These are phyloP conservation scores for Hemistola chrysoprasaria DNA, from an alignment of 2,888 invertebrate species.

Conservation along the genomic window DNA sequence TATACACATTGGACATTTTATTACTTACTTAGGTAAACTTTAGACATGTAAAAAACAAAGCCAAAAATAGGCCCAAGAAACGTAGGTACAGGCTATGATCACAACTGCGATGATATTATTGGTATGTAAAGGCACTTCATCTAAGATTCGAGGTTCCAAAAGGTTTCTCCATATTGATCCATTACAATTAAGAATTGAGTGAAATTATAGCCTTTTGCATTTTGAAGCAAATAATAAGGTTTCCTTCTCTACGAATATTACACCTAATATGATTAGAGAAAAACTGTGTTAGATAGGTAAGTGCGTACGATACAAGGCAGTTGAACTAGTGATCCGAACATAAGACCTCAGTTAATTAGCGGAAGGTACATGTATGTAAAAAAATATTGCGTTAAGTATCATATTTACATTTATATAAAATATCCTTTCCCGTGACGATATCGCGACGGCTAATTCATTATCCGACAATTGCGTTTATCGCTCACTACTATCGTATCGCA, in stretches of 20 bases:
- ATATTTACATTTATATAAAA: slow-evolving; percentile 51
- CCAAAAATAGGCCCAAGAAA: too few species aligned
- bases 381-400: slow-evolving; percentile 50
- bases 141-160: too few species aligned
- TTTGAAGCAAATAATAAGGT: too few species aligned
- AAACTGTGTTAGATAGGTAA: not conserved
- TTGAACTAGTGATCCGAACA: slow-evolving; percentile 32
- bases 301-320: slow-evolving; percentile 2
- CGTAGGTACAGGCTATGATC: not conserved
- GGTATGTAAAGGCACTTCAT: slow-evolving; percentile 15
- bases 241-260: too few species aligned
- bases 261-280: too few species aligned
- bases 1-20: too few species aligned
- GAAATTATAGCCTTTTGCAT: too few species aligned
- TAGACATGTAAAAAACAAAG: too few species aligned
- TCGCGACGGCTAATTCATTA: slow-evolving; percentile 26
- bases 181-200: too few species aligned
- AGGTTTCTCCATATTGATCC: too few species aligned
- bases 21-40: too few species aligned
- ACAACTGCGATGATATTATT: not conserved
- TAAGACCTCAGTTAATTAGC: slow-evolving; percentile 39
- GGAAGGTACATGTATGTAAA: slow-evolving; percentile 32
- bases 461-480: slow-evolving; percentile 36
- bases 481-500: slow-evolving; percentile 32
- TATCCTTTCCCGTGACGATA: slow-evolving; percentile 26